Percentiles rank a stretch among this genome's conserved stretches.
Evolutionary conservation across 2,113 vertebrate genomes (phyloP).

Genomic region (Taurulus bubalis): DNA sequence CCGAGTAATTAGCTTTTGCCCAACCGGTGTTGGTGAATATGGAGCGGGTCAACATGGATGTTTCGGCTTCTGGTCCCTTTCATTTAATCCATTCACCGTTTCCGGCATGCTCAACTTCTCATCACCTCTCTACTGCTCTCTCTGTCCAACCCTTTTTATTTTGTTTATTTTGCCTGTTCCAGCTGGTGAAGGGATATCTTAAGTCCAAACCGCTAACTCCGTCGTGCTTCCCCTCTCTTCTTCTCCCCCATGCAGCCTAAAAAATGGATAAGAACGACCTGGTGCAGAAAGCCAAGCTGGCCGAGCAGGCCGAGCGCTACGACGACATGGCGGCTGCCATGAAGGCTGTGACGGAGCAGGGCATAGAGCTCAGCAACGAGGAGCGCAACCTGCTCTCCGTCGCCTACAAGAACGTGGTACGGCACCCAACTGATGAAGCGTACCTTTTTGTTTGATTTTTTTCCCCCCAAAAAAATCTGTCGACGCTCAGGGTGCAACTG

Average conservation of each 20-base stretch:
- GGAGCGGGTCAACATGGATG: not conserved
- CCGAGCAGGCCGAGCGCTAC: conserved; percentile 98
- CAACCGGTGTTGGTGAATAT: not conserved
- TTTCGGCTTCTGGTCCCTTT: not conserved
- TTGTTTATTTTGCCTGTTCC: not conserved
- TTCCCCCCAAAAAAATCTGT: not conserved
- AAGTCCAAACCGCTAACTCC: not conserved
- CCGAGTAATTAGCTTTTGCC: not conserved
- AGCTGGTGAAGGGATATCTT: not conserved
- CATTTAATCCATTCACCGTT: not conserved
- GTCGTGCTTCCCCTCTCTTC: not conserved
- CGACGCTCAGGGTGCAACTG: no score
- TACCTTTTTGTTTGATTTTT: not conserved
- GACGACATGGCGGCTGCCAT: conserved; percentile 98
- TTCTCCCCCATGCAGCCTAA: conserved; percentile 66
- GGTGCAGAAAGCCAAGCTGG: conserved; percentile 98
- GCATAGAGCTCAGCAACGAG: conserved; percentile 95
- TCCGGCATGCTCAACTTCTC: not conserved
- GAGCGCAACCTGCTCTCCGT: conserved; percentile 98
- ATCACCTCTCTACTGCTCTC: not conserved
- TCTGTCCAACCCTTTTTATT: not conserved
- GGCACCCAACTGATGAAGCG: conserved; percentile 3
- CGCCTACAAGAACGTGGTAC: conserved; percentile 97
- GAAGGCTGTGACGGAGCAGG: conserved; percentile 96
- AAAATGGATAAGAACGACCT: conserved; percentile 98